Evolutionary conservation across 2,113 vertebrate genomes (phyloP), one percentile per base, ranked within the genome.

Genomic region (Pao palembangensis): DNA sequence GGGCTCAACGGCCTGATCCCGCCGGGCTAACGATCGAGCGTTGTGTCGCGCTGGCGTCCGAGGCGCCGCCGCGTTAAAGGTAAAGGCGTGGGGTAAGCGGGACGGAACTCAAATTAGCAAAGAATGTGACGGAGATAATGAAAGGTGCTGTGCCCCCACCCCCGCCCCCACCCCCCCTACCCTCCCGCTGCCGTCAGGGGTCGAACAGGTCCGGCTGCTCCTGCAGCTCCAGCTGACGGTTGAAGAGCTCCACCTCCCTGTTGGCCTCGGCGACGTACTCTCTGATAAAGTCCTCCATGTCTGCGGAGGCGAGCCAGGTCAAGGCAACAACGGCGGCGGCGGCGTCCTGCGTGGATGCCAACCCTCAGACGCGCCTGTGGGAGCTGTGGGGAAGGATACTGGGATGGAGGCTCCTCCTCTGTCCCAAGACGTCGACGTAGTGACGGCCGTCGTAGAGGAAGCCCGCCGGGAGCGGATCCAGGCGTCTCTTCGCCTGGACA

Each of bases 361-460:
- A n/a, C n/a, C n/a, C n/a, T n/a, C n/a, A n/a, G n/a, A n/a, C n/a
- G n/a, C n/a, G n/a, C n/a, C n/a, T 34, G 6, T 34, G 6, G 53
- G 4, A 55, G 5, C 19, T 38, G 21, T 41, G 23, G 18, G 57
- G 57, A 94, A 96, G 93, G 96, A 99, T 98, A 98, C 95, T 18
- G 19, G 96, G 96, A 70, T 98, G 96, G 81, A 93, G 89, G 87
- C 88, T 91, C 64, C 88, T 92, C 80, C 95, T 98, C 55, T 94
- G 94, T 62, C 96, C 96, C 85, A 96, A 97, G 76, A 96, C 95
- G 79, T 93, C 94, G 21, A 98, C 91, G 76, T 93, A 99, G 50
- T 95, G 95, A 31, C 89, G 91, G 42, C 96, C 95, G 0, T 98
- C 98, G 87, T 97, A 98, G 85, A 95, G 98, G 82, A 93, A 98